These are phyloP conservation scores for Agrotis puta DNA, from an alignment of 2,888 invertebrate genomes.

Conservation along the genomic window DNA sequence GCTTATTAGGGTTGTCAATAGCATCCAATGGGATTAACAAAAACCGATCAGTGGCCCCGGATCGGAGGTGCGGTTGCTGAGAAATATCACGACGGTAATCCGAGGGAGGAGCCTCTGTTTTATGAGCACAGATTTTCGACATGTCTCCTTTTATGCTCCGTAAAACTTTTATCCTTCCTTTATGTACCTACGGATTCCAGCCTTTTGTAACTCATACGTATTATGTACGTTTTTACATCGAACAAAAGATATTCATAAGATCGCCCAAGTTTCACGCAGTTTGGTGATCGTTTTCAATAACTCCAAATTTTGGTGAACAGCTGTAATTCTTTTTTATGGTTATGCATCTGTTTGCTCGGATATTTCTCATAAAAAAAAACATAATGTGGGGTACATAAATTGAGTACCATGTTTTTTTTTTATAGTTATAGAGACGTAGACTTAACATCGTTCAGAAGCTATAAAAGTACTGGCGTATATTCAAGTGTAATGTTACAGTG, in stretches of 20 bases:
- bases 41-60: constrained; percentile 49
- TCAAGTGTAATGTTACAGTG: background rate
- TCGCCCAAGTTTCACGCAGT: constrained; percentile 52
- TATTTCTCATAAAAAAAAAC: constrained; percentile 1
- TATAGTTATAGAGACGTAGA: background rate
- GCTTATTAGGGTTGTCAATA: constrained; percentile 64
- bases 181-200: constrained; percentile 72
- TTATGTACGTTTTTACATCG: constrained; percentile 63
- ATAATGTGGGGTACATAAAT: constrained; percentile 11
- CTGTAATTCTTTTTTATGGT: constrained; percentile 56
- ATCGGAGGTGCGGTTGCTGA: constrained; percentile 47
- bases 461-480: background rate
- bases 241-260: constrained; percentile 66
- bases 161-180: constrained; percentile 82
- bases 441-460: background rate
- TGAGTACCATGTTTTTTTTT: constrained; percentile 2
- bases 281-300: constrained; percentile 66
- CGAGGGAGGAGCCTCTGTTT: constrained; percentile 73
- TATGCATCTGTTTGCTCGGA: constrained; percentile 31
- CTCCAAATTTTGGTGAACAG: constrained; percentile 49
- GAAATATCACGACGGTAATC: constrained; percentile 65
- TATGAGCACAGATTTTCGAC: constrained; percentile 83
- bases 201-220: constrained; percentile 71
- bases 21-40: constrained; percentile 58
- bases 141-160: constrained; percentile 83